Base-by-base conservation (phyloP, 2,113 vertebrate genomes). In the Petrocephalus zakoni region DNA sequence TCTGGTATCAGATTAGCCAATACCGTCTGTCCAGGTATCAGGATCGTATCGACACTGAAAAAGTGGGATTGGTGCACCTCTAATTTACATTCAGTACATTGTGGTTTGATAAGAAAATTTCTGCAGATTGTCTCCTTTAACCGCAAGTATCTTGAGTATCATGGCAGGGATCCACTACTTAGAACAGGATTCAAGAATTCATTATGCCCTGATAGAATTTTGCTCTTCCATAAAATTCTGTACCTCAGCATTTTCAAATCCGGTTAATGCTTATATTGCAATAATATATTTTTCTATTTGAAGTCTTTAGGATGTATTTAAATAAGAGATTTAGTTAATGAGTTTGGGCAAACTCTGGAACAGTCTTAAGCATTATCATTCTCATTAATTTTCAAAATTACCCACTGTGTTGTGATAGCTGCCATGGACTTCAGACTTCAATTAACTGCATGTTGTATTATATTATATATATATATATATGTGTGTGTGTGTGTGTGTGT, bases 311-410 rank as follows among this genome's bases (percentile, higher is more conserved):
- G 95, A 97, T 96, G 96, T 97, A 95, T 98, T 97, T 97, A 97
- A 98, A 97, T 97, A 96, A 96, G 95, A 97, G 96, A 95, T 94
- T 96, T 96, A 97, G 97, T 97, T 98, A 98, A 99, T 98, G 97
- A 98, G 97, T 99, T 98, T 98, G 98, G 97, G 97, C 97, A 99
- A 97, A 97, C 96, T 97, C 96, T 97, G 98, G 97, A 99, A 99
- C 98, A 97, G 97, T 97, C 97, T 98, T 97, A 97, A 98, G 97
- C 97, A 98, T 97, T 97, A 98, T 98, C 97, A 97, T 98, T 98
- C 97, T 99, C 97, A 99, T 99, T 99, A 99, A 98, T 98, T 98
- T 98, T 96, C 97, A 96, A 96, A 98, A 98, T 97, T 98, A 98
- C 96, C 96, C 96, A 97, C 96, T 97, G 97, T 97, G 96, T 96